Conservation (phyloP, 1,140 invertebrate genomes). For the Drosophila miranda region DNA sequence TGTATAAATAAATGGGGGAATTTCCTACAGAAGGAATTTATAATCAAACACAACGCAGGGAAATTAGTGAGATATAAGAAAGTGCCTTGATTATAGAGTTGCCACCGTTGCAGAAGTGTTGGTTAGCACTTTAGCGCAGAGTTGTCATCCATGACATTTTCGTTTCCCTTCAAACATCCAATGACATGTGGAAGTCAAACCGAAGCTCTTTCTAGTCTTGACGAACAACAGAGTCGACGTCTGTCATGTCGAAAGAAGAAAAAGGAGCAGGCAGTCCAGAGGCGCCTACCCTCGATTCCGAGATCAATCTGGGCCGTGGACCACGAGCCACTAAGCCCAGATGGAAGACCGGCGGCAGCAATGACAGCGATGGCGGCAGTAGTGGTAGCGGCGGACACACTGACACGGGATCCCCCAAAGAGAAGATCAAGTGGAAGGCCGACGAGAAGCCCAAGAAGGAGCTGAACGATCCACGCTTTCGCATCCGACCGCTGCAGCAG, state of each 20-base stretch:
- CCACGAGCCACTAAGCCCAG: not conserved
- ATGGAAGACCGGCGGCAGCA: not conserved
- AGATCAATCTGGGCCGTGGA: conserved; percentile 3
- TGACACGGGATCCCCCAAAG: too few relatives aligned
- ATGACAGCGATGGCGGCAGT: not conserved
- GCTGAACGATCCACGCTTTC: conserved; percentile 87
- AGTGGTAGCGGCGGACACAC: not conserved
- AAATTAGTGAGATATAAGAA: not conserved
- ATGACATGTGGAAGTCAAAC: conserved; percentile 21
- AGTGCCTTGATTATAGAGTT: conserved; percentile 10
- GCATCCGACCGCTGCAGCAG: conserved; percentile 93
- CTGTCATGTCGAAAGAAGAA: conserved; percentile 43
- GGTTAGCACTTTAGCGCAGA: not conserved
- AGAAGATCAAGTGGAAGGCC: not conserved
- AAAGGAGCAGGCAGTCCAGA: not conserved
- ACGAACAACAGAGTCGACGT: too few relatives aligned
- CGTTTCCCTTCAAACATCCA: conserved; percentile 27
- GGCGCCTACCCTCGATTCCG: not conserved
- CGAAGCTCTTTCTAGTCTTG: conserved; percentile 5
- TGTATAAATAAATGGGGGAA: conserved; percentile 31
- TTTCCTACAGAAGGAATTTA: conserved; percentile 25
- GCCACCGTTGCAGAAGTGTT: conserved; percentile 9
- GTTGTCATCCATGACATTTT: conserved; percentile 20
- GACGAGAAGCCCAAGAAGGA: conserved; percentile 18
- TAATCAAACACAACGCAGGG: conserved; percentile 12